Base-by-base conservation (phyloP, 1,140 invertebrate species). In the Metopolophium dirhodum region DNA sequence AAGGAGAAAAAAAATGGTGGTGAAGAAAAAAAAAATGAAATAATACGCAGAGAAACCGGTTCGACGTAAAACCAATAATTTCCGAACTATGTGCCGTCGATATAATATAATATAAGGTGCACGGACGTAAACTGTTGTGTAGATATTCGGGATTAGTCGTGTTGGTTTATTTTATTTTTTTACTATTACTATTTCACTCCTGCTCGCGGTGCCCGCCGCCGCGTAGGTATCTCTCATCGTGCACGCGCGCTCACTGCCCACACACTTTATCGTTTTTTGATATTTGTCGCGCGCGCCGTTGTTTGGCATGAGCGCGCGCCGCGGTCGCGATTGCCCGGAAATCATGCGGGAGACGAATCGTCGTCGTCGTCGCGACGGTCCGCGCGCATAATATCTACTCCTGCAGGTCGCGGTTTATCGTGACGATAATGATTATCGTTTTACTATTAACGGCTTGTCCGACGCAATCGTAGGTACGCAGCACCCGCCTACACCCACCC, bases 21-120 rank as follows among this genome's bases (percentile, higher is more conserved):
- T 41, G 47, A 85, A 93, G 91, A 51, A 82, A 93, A 85, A 92
- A 54, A 85, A 93, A 54, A 37, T 37, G 2, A 37, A 37, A 41
- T 47, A 49, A 85, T 22, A 82, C 41, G 47, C 41, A 47, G 30
- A 85, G 49, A 85, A 93, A 93, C 91, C 91, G 91, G 91, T 93
- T 93, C 22, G 47, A 41, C 77, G 91, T 93, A 93, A 93, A 93
- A 93, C 91, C 91, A 93, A 93, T 93, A 93, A 93, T 93, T 93
- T 93, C 49, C 91, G 26, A 93, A 93, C 91, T 86, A 93, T 93
- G 91, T n/a, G n/a, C 68, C 91, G 82, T 85, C 49, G 45, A 93
- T 86, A 35, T 68, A n/a, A n/a, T n/a, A n/a, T n/a, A n/a, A 68
- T 77, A 54, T 54, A 51, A 41, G 49, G 49, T 51, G 68, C 89